phyloP scores from a whole-genome alignment of 2,888 invertebrate genomes.

The Trachelus tabidus region DNA sequence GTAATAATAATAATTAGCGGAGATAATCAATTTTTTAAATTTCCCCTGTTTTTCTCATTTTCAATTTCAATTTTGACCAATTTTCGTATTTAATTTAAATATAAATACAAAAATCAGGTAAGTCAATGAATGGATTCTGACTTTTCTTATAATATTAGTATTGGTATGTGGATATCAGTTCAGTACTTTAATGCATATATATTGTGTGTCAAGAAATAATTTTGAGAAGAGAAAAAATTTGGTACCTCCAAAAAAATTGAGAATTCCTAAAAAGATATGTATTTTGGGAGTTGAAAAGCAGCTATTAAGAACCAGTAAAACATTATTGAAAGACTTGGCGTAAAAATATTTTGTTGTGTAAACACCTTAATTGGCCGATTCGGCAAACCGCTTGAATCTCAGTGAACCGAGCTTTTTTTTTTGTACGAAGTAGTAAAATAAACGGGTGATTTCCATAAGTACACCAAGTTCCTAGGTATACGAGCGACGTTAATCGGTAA shows the following conservation, averaged over 20 bases:
- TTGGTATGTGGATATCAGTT: too few relatives aligned
- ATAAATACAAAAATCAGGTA: not conserved
- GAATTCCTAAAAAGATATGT: too few relatives aligned
- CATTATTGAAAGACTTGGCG: not conserved
- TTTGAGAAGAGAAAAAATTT: too few relatives aligned
- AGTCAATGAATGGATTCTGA: not conserved
- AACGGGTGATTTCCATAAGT: not conserved
- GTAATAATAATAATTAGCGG: conserved; percentile 40
- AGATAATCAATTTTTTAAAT: too few relatives aligned
- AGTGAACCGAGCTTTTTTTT: not conserved
- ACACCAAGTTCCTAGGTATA: not conserved
- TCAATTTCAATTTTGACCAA: not conserved
- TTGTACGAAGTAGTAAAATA: not conserved
- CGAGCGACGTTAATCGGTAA: not conserved
- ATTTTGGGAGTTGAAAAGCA: not conserved
- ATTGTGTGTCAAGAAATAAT: too few relatives aligned
- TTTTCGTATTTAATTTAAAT: not conserved
- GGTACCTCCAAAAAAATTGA: too few relatives aligned
- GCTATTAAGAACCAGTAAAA: not conserved
- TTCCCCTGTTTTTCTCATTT: not conserved
- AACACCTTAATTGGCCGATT: conserved; percentile 36
- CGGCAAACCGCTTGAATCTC: conserved; percentile 10
- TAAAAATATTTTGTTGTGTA: conserved; percentile 32
- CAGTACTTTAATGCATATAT: too few relatives aligned
- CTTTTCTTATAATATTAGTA: not conserved